Evolutionary conservation across 2,797 vertebrate genomes (phyloP).

Genomic region (Hydrolagus colliei): DNA sequence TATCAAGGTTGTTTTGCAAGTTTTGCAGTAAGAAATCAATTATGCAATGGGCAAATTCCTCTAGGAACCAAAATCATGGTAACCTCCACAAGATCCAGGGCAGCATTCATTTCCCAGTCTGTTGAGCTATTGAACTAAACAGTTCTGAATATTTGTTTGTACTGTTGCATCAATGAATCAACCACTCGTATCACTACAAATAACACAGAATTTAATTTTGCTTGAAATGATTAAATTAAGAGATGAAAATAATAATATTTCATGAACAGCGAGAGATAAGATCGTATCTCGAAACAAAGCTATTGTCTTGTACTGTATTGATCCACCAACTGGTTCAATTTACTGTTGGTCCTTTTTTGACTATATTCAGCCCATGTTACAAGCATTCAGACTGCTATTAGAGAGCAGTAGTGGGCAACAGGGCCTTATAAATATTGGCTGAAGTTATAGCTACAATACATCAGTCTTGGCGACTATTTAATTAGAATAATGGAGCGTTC

Average conservation of each 20-base stretch:
- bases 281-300: neutral
- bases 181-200: neutral
- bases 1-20: neutral
- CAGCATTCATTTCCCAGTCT: neutral
- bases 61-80: neutral
- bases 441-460: neutral
- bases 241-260: neutral
- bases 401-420: neutral
- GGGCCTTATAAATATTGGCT: slow-evolving; percentile 9
- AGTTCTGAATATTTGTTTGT: neutral
- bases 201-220: neutral
- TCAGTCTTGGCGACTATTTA: neutral
- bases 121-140: neutral
- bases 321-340: neutral
- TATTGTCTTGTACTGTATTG: neutral
- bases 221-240: neutral
- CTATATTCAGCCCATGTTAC: neutral
- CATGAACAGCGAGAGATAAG: neutral
- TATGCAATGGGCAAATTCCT: neutral
- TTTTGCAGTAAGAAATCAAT: neutral
- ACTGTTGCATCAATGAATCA: neutral
- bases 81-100: neutral
- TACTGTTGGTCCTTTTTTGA: neutral
- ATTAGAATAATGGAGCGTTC: neutral
- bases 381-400: neutral